Evolutionary conservation across 1,140 invertebrate species (phyloP), one percentile per base, ranked within the genome.

Genomic region (Harpegnathos saltator): DNA sequence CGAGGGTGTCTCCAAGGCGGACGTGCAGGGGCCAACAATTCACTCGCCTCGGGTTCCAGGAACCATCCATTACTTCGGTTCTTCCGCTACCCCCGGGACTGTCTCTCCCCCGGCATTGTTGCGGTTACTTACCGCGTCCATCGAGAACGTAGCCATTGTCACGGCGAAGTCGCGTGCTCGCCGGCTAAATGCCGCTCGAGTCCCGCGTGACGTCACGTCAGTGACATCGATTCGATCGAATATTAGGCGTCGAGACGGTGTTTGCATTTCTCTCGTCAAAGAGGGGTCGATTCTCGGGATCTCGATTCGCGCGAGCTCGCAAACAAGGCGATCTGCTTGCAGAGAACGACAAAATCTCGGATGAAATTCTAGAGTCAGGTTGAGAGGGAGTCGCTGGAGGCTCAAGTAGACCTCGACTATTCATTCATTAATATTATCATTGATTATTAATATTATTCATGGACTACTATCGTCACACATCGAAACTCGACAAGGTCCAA

Each of bases 21-120:
- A 93, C 92, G 91, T 89, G 68, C 88, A 86, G 88, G 90, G 91
- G 87, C 92, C 93, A 93, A 94, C 93, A 94, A 94, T 94, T 94
- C 93, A 94, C 93, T 94, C 93, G 93, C 68, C 91, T 93, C 86
- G 91, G 92, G 87, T 93, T 93, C 91, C 87, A 90, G 84, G 89
- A 92, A 90, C 93, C 93, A 94, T 94, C 93, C 92, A 93, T 94
- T 94, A 93, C 91, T 86, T 89, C 78, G 84, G 72, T 82, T 89
- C 87, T 88, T 83, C 87, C 62, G 80, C 56, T 66, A 59, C 33
- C 83, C 72, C 82, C 38, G 56, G 56, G 68, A 65, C 77, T 62
- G 66, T 50, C 85, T 82, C 66, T 62, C 65, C 68, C 59, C 82
- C 86, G 89, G 89, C 87, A 93, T 92, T 93, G 93, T 93, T 93